Evolutionary conservation across 2,888 invertebrate species (phyloP).

Genomic region (Elysia crispata): DNA sequence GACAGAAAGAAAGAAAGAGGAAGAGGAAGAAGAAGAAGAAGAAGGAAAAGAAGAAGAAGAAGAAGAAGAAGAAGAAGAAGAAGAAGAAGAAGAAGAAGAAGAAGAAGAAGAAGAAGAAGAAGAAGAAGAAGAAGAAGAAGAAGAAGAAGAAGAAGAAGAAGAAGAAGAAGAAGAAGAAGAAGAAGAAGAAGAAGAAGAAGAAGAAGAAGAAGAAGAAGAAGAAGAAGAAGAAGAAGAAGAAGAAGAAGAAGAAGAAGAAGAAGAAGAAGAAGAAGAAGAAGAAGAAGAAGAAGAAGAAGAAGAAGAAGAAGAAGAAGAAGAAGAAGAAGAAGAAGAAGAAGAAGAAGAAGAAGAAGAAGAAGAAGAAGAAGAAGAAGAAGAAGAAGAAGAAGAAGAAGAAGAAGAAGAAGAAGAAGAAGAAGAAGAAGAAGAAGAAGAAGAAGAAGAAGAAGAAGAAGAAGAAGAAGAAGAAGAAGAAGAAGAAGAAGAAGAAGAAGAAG

Average conservation of each 20-base stretch:
- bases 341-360: constrained; percentile 37
- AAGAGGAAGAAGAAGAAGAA: no score
- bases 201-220: constrained; percentile 19
- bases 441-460: constrained; percentile 23
- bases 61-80: no score
- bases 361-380: constrained; percentile 28
- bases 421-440: constrained; percentile 6
- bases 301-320: constrained; percentile 28
- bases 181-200: constrained; percentile 13
- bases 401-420: constrained; percentile 24
- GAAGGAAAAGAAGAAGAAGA: no score
- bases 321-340: constrained; percentile 29
- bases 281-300: constrained; percentile 26
- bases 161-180: no score
- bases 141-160: no score
- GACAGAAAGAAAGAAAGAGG: no score
- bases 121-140: no score
- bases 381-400: constrained; percentile 24
- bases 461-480: constrained; percentile 31
- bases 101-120: no score
- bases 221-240: constrained; percentile 27
- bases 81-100: no score
- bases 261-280: constrained; percentile 18
- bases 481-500: constrained; percentile 26
- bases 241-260: constrained; percentile 27